Evolutionary conservation across 2,888 invertebrate species (phyloP).

Genomic region (Aelia acuminata): DNA sequence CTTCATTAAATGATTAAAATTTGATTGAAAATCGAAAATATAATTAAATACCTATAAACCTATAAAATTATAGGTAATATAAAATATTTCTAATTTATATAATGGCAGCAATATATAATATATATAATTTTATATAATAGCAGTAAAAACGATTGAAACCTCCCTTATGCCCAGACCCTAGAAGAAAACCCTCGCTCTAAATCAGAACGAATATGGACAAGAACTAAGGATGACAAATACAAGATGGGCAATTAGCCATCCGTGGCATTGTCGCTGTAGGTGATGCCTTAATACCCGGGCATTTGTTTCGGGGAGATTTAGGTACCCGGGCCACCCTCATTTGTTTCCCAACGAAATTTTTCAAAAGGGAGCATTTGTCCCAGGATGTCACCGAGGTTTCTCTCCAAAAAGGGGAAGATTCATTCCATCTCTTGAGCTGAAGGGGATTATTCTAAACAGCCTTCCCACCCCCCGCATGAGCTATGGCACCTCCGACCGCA

Average conservation of each 20-base stretch:
- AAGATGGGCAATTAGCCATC: conserved; percentile 17
- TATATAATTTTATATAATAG: too few relatives aligned
- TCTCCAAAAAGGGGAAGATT: conserved; percentile 44
- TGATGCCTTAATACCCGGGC: conserved; percentile 36
- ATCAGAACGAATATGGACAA: background rate
- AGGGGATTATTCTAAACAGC: conserved; percentile 49
- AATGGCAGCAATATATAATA: too few relatives aligned
- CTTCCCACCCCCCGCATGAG: too few relatives aligned
- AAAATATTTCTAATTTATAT: too few relatives aligned
- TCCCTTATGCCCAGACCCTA: background rate
- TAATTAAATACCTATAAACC: too few relatives aligned
- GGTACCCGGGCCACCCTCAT: conserved; percentile 16
- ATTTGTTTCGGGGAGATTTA: conserved; percentile 20
- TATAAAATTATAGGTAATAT: too few relatives aligned
- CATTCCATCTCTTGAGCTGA: conserved; percentile 28
- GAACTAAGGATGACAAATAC: conserved; percentile 29
- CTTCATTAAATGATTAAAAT: too few relatives aligned
- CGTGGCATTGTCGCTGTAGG: background rate
- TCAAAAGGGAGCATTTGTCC: conserved; percentile 45
- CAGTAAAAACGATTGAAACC: too few relatives aligned
- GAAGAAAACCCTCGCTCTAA: background rate
- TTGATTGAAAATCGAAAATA: too few relatives aligned
- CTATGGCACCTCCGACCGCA: conserved; percentile 6
- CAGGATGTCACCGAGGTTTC: conserved; percentile 45
- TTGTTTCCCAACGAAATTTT: conserved; percentile 40